phyloP scores from a whole-genome alignment of 2,113 vertebrate species.

The Melanocharis versteri region DNA sequence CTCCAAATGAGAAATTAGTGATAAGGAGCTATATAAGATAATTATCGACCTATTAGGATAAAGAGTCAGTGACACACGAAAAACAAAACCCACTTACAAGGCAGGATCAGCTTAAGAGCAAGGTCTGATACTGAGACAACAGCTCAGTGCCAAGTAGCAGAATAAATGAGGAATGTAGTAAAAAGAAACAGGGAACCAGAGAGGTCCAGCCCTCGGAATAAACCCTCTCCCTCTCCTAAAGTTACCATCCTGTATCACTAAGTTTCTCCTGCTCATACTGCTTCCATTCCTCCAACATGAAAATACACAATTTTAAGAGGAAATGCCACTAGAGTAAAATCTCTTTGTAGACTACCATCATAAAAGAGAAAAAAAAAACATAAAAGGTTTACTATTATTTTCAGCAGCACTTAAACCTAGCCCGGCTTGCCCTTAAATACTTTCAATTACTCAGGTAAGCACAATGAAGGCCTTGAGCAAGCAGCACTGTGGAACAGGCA shows the following conservation, averaged over 20 bases:
- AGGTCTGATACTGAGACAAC: neutral
- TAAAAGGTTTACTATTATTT: neutral
- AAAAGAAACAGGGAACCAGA: neutral
- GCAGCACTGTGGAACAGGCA: neutral
- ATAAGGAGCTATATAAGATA: slow-evolving; percentile 19
- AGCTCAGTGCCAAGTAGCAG: neutral
- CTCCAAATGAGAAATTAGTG: neutral
- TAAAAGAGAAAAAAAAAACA: neutral
- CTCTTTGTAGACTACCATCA: neutral
- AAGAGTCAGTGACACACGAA: slow-evolving; percentile 49
- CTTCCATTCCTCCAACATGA: neutral
- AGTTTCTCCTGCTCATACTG: neutral
- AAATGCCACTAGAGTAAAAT: neutral
- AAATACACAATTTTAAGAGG: neutral
- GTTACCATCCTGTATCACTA: neutral
- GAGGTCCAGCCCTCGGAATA: neutral
- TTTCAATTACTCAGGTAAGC: neutral
- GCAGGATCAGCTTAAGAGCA: slow-evolving; percentile 24
- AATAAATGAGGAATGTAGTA: neutral
- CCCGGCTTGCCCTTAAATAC: neutral
- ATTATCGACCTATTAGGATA: slow-evolving; percentile 20
- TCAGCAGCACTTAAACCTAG: neutral
- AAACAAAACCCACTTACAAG: slow-evolving; percentile 24
- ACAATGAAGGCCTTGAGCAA: neutral
- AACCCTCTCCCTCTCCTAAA: neutral